phyloP scores from a whole-genome alignment of 1,140 invertebrate species.

The Nylanderia fulva region DNA sequence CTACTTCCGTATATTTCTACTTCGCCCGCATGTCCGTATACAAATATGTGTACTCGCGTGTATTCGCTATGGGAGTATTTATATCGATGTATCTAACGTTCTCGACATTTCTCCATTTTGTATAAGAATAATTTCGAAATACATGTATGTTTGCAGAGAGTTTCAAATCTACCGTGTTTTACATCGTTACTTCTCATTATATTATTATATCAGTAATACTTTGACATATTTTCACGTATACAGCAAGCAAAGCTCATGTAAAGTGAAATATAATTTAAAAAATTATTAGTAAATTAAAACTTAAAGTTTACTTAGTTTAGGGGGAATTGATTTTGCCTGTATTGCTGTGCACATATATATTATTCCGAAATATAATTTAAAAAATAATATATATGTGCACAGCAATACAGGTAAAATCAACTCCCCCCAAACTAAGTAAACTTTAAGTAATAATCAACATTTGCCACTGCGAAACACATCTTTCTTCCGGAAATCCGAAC shows the following conservation, averaged over 20 bases:
- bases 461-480: slow-evolving; percentile 49
- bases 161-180: slow-evolving; percentile 2
- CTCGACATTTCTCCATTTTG: background rate
- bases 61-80: slow-evolving; percentile 35
- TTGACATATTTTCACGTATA: no score
- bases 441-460: slow-evolving; percentile 49
- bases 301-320: background rate
- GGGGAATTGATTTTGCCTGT: background rate
- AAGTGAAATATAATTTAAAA: background rate
- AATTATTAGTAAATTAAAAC: no score
- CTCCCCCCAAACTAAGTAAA: background rate
- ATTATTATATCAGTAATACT: no score
- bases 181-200: background rate
- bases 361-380: no score
- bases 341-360: background rate
- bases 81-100: slow-evolving; percentile 40
- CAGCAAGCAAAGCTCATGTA: no score
- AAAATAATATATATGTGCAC: no score
- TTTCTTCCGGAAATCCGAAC: slow-evolving; percentile 5
- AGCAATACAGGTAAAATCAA: background rate
- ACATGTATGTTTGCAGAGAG: background rate
- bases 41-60: background rate
- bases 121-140: background rate
- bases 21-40: background rate
- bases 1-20: slow-evolving; percentile 3